phyloP scores from a whole-genome alignment of 2,888 invertebrate species.

The Leistus spinibarbis region DNA sequence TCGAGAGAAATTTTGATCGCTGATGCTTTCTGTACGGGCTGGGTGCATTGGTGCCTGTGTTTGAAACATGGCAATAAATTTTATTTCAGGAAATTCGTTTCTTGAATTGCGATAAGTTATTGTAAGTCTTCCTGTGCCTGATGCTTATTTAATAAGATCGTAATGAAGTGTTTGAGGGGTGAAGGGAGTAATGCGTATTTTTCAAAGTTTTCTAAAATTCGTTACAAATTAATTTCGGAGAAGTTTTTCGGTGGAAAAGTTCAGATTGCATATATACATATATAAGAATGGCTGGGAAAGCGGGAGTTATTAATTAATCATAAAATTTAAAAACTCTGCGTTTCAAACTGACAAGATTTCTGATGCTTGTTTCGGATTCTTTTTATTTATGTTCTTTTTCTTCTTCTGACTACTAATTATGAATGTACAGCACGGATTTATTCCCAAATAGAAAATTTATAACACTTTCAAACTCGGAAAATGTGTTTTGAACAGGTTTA shows the following conservation, averaged over 20 bases:
- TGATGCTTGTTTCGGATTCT: neutral
- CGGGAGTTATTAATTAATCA: constrained; percentile 3
- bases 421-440: neutral
- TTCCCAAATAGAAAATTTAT: neutral
- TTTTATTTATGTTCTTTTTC: neutral
- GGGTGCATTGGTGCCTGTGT: too few species aligned
- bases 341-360: neutral
- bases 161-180: neutral
- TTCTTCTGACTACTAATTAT: neutral
- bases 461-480: neutral
- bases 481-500: too few species aligned
- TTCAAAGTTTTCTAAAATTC: constrained; percentile 2
- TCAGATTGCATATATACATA: too few species aligned
- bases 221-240: constrained; percentile 1
- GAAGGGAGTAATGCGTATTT: neutral
- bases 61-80: too few species aligned
- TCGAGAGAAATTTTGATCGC: too few species aligned
- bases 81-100: too few species aligned
- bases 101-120: too few species aligned
- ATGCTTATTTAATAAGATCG: neutral
- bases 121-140: too few species aligned
- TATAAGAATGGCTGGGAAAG: neutral
- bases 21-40: too few species aligned
- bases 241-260: neutral
- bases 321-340: constrained; percentile 1